Conservation (phyloP, 2,888 invertebrate genomes). For the Epsilonema sp. region DNA sequence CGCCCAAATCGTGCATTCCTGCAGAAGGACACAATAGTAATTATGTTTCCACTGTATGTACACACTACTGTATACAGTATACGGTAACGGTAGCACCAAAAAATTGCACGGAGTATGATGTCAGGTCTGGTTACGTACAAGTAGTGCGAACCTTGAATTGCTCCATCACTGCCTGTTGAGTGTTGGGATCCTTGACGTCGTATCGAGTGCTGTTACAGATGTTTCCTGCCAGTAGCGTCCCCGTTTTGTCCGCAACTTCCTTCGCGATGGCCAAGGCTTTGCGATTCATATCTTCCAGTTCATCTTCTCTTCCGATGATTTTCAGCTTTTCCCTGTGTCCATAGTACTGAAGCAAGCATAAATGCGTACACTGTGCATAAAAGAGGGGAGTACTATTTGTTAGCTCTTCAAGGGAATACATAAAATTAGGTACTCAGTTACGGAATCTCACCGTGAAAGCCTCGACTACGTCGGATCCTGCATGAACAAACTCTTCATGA, state of each 20-base stretch:
- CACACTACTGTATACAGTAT: too few species aligned
- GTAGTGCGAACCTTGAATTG: too few species aligned
- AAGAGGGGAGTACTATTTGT: too few species aligned
- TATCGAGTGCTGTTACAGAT: slow-evolving; percentile 24
- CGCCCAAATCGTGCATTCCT: too few species aligned
- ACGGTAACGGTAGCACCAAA: slow-evolving; percentile 25
- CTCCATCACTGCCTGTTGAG: background rate
- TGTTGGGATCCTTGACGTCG: slow-evolving; percentile 13
- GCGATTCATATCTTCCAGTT: slow-evolving; percentile 22
- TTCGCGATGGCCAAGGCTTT: slow-evolving; percentile 24
- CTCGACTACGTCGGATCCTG: slow-evolving; percentile 27
- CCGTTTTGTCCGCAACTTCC: slow-evolving; percentile 19
- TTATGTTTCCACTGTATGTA: too few species aligned
- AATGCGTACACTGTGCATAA: background rate
- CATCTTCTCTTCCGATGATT: too few species aligned
- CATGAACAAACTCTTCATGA: slow-evolving; percentile 27
- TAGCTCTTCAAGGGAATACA: too few species aligned
- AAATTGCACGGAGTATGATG: too few species aligned
- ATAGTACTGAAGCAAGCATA: slow-evolving; percentile 28
- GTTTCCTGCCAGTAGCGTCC: slow-evolving; percentile 28
- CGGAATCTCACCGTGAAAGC: slow-evolving; percentile 29
- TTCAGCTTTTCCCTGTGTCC: slow-evolving; percentile 27
- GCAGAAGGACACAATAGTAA: too few species aligned
- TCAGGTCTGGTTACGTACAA: too few species aligned
- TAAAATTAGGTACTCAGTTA: too few species aligned